phyloP scores from a whole-genome alignment of 1,140 invertebrate genomes.

The Yoshiicerus persimilis region DNA sequence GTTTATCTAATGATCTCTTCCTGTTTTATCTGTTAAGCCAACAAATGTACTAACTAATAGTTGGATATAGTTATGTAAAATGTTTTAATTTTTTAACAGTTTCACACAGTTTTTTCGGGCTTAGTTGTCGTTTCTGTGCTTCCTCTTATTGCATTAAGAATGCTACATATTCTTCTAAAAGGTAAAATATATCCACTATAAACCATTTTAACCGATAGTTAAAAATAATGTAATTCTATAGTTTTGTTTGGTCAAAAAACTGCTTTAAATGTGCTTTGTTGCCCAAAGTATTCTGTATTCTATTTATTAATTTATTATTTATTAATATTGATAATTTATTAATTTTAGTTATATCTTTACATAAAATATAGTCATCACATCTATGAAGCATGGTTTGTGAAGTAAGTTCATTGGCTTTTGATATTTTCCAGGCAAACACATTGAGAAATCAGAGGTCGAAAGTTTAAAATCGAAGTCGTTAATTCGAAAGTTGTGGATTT shows the following conservation, averaged over 20 bases:
- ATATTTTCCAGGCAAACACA: slow-evolving; percentile 56
- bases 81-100: slow-evolving; percentile 58
- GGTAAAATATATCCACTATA: slow-evolving; percentile 57
- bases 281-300: neutral
- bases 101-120: slow-evolving; percentile 68
- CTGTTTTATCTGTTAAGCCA: neutral
- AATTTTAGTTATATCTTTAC: neutral
- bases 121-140: slow-evolving; percentile 64
- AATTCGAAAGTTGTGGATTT: slow-evolving; percentile 70
- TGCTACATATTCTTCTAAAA: slow-evolving; percentile 60
- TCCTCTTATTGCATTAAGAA: slow-evolving; percentile 64
- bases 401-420: too few species aligned
- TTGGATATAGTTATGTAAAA: neutral
- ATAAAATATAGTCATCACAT: neutral
- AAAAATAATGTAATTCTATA: too few species aligned
- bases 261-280: too few species aligned
- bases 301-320: slow-evolving; percentile 4
- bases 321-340: too few species aligned
- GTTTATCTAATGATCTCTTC: too few species aligned
- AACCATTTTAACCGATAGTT: too few species aligned
- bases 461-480: slow-evolving; percentile 59
- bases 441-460: slow-evolving; percentile 59
- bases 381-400: too few species aligned
- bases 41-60: neutral
- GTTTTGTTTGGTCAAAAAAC: too few species aligned